phyloP scores from a whole-genome alignment of 1,140 invertebrate species.

The Pygmarrhopalites habei region DNA sequence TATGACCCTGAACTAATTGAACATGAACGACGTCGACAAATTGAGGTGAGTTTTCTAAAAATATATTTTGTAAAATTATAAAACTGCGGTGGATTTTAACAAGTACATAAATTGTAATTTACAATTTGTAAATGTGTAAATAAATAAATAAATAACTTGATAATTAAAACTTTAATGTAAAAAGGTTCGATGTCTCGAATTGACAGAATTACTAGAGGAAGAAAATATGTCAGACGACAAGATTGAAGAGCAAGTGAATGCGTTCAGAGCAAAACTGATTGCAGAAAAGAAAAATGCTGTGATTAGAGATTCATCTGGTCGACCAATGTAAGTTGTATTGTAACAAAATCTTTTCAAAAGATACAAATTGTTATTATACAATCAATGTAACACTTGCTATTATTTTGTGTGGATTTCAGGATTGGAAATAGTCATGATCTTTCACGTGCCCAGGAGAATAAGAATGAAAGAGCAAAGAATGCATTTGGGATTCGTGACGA shows the following conservation, averaged over 20 bases:
- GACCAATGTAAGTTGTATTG: conserved; percentile 64
- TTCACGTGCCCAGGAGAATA: conserved; percentile 91
- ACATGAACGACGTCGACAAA: conserved; percentile 89
- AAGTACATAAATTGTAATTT: too few relatives aligned
- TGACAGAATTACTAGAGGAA: conserved; percentile 86
- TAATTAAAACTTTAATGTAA: too few relatives aligned
- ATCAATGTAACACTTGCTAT: too few relatives aligned
- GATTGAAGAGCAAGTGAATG: conserved; percentile 68
- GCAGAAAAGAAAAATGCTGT: conserved; percentile 53
- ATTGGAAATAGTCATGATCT: conserved; percentile 91
- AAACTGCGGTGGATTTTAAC: too few relatives aligned
- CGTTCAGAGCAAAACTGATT: conserved; percentile 70
- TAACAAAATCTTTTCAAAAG: neutral
- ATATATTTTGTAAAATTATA: too few relatives aligned
- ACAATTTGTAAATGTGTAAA: too few relatives aligned
- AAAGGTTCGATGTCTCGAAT: conserved; percentile 83
- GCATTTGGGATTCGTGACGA: conserved; percentile 90
- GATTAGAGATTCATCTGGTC: conserved; percentile 63
- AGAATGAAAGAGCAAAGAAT: conserved; percentile 83
- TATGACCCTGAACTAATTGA: conserved; percentile 93
- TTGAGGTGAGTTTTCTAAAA: conserved; percentile 69
- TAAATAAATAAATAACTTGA: too few relatives aligned
- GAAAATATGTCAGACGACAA: conserved; percentile 64
- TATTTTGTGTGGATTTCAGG: conserved; percentile 51
- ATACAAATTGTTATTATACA: too few relatives aligned